phyloP scores from a whole-genome alignment of 1,140 invertebrate genomes.

The Scaptomyza graminum region DNA sequence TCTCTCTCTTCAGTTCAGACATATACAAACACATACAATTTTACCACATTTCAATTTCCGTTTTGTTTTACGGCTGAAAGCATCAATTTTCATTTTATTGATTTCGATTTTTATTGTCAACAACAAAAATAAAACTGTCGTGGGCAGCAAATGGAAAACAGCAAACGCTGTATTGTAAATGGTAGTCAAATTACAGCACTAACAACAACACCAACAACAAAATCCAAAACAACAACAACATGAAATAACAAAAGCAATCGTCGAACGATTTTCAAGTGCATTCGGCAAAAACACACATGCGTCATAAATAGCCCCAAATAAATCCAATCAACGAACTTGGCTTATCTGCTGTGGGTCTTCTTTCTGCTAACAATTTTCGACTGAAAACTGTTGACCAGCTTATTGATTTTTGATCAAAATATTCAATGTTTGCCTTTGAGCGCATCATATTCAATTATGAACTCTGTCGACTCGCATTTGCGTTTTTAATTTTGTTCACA shows the following conservation, averaged over 20 bases:
- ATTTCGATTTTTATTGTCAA: conserved; percentile 75
- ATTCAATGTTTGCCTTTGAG: conserved; percentile 5
- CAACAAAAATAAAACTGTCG: conserved; percentile 42
- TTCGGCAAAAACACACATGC: not conserved
- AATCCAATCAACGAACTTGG: conserved; percentile 50
- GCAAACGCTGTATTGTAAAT: conserved; percentile 58
- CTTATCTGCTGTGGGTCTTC: conserved; percentile 16
- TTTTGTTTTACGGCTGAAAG: conserved; percentile 76
- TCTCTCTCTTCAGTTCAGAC: not conserved
- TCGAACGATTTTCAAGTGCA: conserved; percentile 38
- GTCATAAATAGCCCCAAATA: conserved; percentile 58
- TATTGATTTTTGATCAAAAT: conserved; percentile 1
- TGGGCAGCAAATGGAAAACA: conserved; percentile 39
- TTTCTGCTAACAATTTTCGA: not conserved
- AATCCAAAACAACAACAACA: conserved; percentile 14
- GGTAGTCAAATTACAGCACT: conserved; percentile 40
- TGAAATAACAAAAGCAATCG: no score
- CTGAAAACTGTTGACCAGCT: not conserved
- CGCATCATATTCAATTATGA: conserved; percentile 23
- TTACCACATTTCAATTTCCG: conserved; percentile 76
- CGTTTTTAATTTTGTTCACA: not conserved
- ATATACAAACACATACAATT: conserved; percentile 31
- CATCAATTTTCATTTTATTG: conserved; percentile 79
- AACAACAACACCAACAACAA: conserved; percentile 13
- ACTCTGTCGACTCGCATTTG: conserved; percentile 43